Base-by-base conservation (phyloP, 2,888 invertebrate genomes). In the Drosophila demipolita region DNA sequence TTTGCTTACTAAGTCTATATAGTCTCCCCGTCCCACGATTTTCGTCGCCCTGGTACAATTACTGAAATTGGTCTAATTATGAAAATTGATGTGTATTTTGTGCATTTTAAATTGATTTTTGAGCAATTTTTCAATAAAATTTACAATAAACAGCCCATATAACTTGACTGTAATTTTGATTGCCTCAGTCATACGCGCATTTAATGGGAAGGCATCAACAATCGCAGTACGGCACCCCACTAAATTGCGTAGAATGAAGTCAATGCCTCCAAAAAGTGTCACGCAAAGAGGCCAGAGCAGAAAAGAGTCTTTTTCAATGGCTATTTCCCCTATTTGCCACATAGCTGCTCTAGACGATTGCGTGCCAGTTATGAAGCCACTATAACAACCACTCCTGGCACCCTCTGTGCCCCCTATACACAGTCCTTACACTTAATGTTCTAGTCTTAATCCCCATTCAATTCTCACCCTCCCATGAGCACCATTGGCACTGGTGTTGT, bases 401-500 rank as follows among this genome's bases (percentile, higher is more conserved):
- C 50, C 15, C 45, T 8, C 42, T 17, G 1, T 17, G 8, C 17
- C 38, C 38, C 8, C 15, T 42, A 6, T 5, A 49, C 11, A 29
- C 17, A 26, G 8, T 11, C 29, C 49, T 29, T 17, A 29, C 29
- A 29, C 49, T 50, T 15, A 45, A 29, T 50, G 29, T 6, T 50
- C 17, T 29, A 11, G n/a, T 11, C 29, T 29, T 9, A 50, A 29
- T n/a, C 49, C 38, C 11, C 42, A 54, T 36, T 40, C 35, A n/a
- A n/a, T 11, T 42, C 50, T 35, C 42, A 60, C 33, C 60, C 54
- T 48, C 42, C 54, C 53, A 65, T 54, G 66, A 69, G 54, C 67
- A 67, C 76, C 69, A 82, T 82, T 87, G 83, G 80, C 83, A 87
- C 86, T 83, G 57, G 76, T 75, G 71, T 64, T 67, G 68, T 82